These are phyloP conservation scores for Planiliza haematocheilus DNA, from an alignment of 2,113 vertebrate genomes.

Conservation along the genomic window DNA sequence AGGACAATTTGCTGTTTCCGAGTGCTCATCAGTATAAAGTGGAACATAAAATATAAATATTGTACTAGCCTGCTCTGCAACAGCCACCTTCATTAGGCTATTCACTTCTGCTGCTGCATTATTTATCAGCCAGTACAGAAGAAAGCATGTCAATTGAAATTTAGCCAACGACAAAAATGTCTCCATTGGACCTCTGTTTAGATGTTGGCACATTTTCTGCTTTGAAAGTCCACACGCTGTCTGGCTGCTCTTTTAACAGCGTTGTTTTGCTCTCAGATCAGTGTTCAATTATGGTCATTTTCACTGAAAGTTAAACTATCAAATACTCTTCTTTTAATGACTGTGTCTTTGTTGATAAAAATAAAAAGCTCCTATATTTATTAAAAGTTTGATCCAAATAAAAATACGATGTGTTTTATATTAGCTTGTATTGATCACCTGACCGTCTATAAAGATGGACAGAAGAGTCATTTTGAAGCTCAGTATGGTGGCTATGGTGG, in stretches of 20 bases:
- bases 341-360: slow-evolving; percentile 1
- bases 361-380: not conserved
- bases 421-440: no score
- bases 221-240: slow-evolving; percentile 43
- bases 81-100: slow-evolving; percentile 49
- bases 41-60: slow-evolving; percentile 67
- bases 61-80: slow-evolving; percentile 38
- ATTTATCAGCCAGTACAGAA: slow-evolving; percentile 61
- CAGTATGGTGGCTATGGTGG: no score
- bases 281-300: slow-evolving; percentile 19
- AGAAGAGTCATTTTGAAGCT: no score
- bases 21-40: slow-evolving; percentile 56
- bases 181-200: slow-evolving; percentile 44
- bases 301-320: slow-evolving; percentile 21
- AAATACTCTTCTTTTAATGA: not conserved
- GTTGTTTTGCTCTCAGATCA: slow-evolving; percentile 13
- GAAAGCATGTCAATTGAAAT: slow-evolving; percentile 61
- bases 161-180: slow-evolving; percentile 53
- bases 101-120: slow-evolving; percentile 64
- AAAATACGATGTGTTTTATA: no score
- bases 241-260: slow-evolving; percentile 27
- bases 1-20: slow-evolving; percentile 32
- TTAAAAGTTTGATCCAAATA: no score
- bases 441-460: no score
- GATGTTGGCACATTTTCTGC: slow-evolving; percentile 31